Base-by-base conservation (phyloP, 2,113 vertebrate genomes). In the Callaeas wilsoni region DNA sequence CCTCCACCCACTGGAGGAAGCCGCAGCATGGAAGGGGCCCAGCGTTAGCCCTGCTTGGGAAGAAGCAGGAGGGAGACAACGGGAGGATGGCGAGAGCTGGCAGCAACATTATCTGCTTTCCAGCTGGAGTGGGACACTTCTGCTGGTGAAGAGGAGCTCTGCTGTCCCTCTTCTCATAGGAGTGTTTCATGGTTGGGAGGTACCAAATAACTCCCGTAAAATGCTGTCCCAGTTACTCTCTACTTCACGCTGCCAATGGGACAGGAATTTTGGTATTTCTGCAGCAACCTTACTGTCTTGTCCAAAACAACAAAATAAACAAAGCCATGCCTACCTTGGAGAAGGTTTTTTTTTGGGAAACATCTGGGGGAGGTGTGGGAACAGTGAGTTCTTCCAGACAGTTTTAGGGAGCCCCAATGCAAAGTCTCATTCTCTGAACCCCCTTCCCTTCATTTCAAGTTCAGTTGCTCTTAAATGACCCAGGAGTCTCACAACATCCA, bases 151-250 rank as follows among this genome's bases (percentile, higher is more conserved):
- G 74, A 85, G 12, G 83, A 81, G 41, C 56, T 88, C 50, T 29
- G 55, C 62, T 70, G 65, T 55, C 22, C 49, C 19, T 7, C 39
- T 71, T 77, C 65, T 92, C 6, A 10, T n/a, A 37, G 32, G 3
- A 52, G 82, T 79, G 91, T 71, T 81, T 92, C 95, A 95, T 97
- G 94, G 93, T 91, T 97, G 95, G 87, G 96, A 95, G 96, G 37
- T 71, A 56, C 91, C 91, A 93, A 94, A 85, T 84, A 85, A 86
- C 95, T 95, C 90, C 90, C 8, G 39, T 95, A 92, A 97, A 96
- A 94, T 7, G 1, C 90, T 85, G 85, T 93, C 93, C 89, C 7
- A 0, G 32, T 22, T 21, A 5, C 0, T 7, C 42, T 69, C 25
- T 44, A 47, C 64, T 92, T 78, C 29, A 41, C 8, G 0, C 32